Evolutionary conservation across 2,888 invertebrate species (phyloP).

Genomic region (Drosophila hamatofila): DNA sequence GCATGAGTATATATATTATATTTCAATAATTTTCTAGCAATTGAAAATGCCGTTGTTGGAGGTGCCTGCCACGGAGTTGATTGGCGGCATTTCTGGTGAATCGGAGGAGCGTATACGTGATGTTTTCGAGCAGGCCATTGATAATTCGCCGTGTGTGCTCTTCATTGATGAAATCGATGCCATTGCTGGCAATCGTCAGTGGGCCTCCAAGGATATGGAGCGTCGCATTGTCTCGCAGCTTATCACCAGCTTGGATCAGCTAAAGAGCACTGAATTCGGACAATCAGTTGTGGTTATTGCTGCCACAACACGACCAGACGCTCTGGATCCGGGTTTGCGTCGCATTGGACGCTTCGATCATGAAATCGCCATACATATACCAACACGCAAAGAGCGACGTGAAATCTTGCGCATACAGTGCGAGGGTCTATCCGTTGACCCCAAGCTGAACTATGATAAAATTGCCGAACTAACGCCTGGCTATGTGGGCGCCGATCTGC

Average conservation of each 20-base stretch:
- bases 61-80: constrained; percentile 95
- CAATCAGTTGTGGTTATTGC: constrained; percentile 91
- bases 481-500: constrained; percentile 97
- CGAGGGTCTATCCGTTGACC: constrained; percentile 88
- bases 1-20: background rate
- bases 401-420: constrained; percentile 92
- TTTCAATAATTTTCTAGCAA: constrained; percentile 87
- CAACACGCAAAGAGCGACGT: constrained; percentile 92
- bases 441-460: constrained; percentile 89
- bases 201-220: constrained; percentile 98
- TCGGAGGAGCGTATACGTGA: constrained; percentile 97
- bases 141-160: constrained; percentile 92
- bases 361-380: constrained; percentile 97
- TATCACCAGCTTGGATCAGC: constrained; percentile 93
- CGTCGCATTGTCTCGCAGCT: constrained; percentile 97
- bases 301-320: constrained; percentile 97
- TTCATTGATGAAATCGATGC: constrained; percentile 99
- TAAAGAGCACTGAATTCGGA: constrained; percentile 83
- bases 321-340: constrained; percentile 95
- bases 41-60: constrained; percentile 93
- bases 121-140: constrained; percentile 95
- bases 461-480: constrained; percentile 96
- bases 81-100: constrained; percentile 97
- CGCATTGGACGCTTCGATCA: constrained; percentile 97
- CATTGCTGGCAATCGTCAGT: constrained; percentile 95